Conservation (phyloP, 2,113 vertebrate genomes). For the Pituophis catenifer region DNA sequence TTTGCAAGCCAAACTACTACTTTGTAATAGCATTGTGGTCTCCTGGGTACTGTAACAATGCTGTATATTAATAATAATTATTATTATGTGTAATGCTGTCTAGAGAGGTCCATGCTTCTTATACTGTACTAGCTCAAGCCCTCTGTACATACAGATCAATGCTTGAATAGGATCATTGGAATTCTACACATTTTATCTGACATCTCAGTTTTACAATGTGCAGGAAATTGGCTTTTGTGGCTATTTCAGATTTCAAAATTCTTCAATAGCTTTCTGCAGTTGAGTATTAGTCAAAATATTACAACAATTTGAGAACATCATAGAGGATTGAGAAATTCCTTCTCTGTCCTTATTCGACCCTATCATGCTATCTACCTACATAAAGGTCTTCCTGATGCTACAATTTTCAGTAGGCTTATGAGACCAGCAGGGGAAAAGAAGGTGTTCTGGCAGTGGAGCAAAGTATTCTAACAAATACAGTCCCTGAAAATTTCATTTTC, state of each 20-base stretch:
- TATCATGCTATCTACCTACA: not conserved
- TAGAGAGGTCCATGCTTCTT: not conserved
- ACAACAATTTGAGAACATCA: not conserved
- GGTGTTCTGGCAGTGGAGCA: not conserved
- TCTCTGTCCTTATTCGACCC: not conserved
- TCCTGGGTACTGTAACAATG: not conserved
- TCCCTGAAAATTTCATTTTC: slow-evolving; percentile 56
- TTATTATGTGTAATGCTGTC: not conserved
- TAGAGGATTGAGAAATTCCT: not conserved
- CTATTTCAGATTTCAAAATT: not conserved
- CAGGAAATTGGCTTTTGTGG: not conserved
- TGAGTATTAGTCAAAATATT: not conserved
- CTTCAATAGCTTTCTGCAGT: not conserved
- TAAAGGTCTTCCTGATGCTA: not conserved
- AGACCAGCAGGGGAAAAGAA: not conserved
- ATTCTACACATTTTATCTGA: not conserved
- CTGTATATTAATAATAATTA: not conserved
- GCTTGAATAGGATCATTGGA: not conserved
- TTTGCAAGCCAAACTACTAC: not conserved
- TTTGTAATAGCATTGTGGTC: not conserved
- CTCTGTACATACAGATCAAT: not conserved
- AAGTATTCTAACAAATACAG: slow-evolving; percentile 55
- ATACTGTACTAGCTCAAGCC: not conserved
- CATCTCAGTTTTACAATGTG: not conserved
- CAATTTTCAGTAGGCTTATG: not conserved